Evolutionary conservation across 2,113 vertebrate genomes (phyloP), one percentile per base, ranked within the genome.

Genomic region (Poecile atricapillus): DNA sequence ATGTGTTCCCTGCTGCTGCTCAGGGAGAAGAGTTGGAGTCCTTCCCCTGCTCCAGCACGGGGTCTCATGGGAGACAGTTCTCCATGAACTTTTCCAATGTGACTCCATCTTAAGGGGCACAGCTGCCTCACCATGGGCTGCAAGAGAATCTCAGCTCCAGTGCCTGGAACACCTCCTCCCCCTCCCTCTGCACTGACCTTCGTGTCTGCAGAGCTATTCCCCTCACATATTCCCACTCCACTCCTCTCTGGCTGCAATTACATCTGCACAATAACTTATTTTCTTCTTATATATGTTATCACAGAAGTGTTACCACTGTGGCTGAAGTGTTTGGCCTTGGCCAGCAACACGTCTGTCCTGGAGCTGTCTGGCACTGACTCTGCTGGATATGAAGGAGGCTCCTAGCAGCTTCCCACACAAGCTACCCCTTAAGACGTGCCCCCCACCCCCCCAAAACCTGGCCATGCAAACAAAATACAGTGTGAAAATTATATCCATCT

Each of bases 401-500:
- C 49, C 74, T 44, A 46, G 33, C 44, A 89, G 52, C 77, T 82
- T 89, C 68, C n/a, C 52, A 55, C 22, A 74, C 22, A 37, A 58
- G 23, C 41, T 31, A 30, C 20, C 30, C 56, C 49, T 55, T n/a
- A n/a, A 41, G 31, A 4, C 4, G 31, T 7, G 9, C 13, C 8
- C 3, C 1, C 12, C 2, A 1, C 7, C 5, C 24, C 25, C 25
- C 18, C 18, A 18, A 64, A 74, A 21, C 20, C 16, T n/a, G 53
- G 23, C 69, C 53, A 25, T 25, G 13, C 24, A 47, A 68, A 30
- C 39, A 8, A 44, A 53, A 15, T 2, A 41, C n/a, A 41, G 7
- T 9, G 19, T 37, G 37, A 62, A 28, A 25, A 31, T 64, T 8
- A 15, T 1, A 30, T 5, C 44, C 0, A 0, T 7, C 31, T 18